These are phyloP conservation scores for Sebastes paucispinis DNA, from an alignment of 2,797 vertebrate species.

Conservation along the genomic window DNA sequence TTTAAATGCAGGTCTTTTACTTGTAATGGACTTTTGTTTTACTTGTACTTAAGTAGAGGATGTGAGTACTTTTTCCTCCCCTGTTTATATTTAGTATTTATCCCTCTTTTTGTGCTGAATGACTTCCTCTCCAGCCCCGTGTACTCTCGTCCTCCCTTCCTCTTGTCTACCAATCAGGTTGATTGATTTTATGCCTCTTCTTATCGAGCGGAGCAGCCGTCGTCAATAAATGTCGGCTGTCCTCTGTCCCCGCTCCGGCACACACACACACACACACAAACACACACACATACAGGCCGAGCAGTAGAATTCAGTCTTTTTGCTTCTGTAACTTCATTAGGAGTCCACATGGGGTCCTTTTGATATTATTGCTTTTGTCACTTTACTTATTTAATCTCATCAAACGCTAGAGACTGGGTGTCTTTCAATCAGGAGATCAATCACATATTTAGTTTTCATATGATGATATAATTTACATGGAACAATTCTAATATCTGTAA, in stretches of 20 bases:
- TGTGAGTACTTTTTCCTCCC: not conserved
- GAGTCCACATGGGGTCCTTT: not conserved
- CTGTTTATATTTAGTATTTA: not conserved
- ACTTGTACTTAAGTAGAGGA: not conserved
- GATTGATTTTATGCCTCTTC: constrained; percentile 69
- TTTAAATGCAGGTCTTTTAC: not conserved
- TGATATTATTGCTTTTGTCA: not conserved
- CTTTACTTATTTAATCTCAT: not conserved
- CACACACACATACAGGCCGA: not conserved
- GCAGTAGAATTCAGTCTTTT: constrained; percentile 1
- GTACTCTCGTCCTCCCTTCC: not conserved
- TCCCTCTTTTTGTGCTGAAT: not conserved
- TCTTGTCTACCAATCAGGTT: constrained; percentile 48
- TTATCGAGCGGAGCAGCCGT: constrained; percentile 58
- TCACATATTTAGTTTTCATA: not conserved
- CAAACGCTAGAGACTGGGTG: not conserved
- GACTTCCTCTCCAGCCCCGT: constrained; percentile 4
- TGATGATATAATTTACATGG: not conserved
- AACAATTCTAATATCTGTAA: not conserved
- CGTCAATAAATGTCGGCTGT: constrained; percentile 56
- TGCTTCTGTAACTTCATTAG: not conserved
- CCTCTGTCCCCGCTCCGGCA: not conserved
- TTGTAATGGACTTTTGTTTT: not conserved
- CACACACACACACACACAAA: not conserved
- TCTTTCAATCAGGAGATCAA: not conserved